Base-by-base conservation (phyloP, 2,797 vertebrate species). In the Adelosebastes latens region DNA sequence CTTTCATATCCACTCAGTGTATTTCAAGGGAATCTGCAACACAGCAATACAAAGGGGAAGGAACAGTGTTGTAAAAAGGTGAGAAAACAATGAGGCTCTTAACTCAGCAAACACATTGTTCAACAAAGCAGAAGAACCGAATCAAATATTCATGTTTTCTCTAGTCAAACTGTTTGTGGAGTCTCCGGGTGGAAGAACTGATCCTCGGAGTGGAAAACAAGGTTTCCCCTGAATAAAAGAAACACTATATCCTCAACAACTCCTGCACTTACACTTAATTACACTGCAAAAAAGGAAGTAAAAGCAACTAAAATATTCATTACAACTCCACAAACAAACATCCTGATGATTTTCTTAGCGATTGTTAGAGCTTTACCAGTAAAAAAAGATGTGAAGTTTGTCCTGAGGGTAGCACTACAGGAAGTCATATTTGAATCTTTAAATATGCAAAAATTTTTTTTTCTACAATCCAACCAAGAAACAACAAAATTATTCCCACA, bases 101-200 rank as follows among this genome's bases (percentile, higher is more conserved):
- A 78, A 80, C 63, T 64, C 52, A 5, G 63, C 58, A 59, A 80
- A 83, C 73, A 83, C 71, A 77, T 64, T 29, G 65, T 73, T 81
- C 79, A 75, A 74, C 73, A 46, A 82, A 81, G 83, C 71, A 81
- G 77, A 81, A 69, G 82, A 79, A 72, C 72, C 10, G 12, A 87
- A 86, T 86, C 78, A 87, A 86, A 89, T 88, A 84, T 86, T 90
- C 88, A 84, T 86, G 85, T 83, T 42, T 42, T 79, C 72, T 53
- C 64, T 65, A 49, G 39, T 72, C 56, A 70, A 69, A 65, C 24
- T 4, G 72, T 88, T 60, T 14, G 49, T 70, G 53, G 13, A 59
- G 67, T 79, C 77, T 58, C 63, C 36, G 10, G 42, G 66, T 52
- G 53, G 42, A 67, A 20, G 27, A 64, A 42, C 8, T 56, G 55